These are phyloP conservation scores for Idaea aversata DNA, from an alignment of 2,888 invertebrate genomes.

Conservation along the genomic window DNA sequence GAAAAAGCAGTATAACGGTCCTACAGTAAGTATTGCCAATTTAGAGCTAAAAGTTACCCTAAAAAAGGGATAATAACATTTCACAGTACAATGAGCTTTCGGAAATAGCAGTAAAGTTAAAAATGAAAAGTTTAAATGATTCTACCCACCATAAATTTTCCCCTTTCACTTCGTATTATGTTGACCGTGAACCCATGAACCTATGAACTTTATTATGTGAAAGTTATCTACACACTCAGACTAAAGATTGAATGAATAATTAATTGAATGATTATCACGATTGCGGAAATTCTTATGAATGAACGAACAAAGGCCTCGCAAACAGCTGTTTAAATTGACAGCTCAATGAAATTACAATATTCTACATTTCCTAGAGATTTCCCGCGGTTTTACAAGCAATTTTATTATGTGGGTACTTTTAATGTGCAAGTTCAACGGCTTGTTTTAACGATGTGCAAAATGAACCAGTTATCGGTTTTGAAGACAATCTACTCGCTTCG, in stretches of 20 bases:
- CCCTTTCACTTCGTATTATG: background rate
- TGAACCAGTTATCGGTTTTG: background rate
- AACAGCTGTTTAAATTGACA: constrained; percentile 41
- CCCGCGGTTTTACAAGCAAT: background rate
- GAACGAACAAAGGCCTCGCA: constrained; percentile 38
- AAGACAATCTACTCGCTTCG: background rate
- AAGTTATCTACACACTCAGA: background rate
- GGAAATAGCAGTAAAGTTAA: background rate
- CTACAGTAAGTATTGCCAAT: too few relatives aligned
- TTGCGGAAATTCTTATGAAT: constrained; percentile 15
- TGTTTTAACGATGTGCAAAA: background rate
- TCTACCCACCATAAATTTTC: background rate
- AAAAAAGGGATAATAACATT: background rate
- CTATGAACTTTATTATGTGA: background rate
- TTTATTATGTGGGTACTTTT: background rate
- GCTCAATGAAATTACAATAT: constrained; percentile 10
- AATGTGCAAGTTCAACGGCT: background rate
- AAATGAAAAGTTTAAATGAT: background rate
- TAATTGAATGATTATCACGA: constrained; percentile 24
- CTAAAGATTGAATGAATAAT: constrained; percentile 7
- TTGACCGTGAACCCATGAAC: constrained; percentile 5
- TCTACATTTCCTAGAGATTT: constrained; percentile 8
- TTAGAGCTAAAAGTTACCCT: background rate
- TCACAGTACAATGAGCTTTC: background rate
- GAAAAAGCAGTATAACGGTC: too few relatives aligned